Base-by-base conservation (phyloP, 2,797 vertebrate species). In the Champsocephalus esox region DNA sequence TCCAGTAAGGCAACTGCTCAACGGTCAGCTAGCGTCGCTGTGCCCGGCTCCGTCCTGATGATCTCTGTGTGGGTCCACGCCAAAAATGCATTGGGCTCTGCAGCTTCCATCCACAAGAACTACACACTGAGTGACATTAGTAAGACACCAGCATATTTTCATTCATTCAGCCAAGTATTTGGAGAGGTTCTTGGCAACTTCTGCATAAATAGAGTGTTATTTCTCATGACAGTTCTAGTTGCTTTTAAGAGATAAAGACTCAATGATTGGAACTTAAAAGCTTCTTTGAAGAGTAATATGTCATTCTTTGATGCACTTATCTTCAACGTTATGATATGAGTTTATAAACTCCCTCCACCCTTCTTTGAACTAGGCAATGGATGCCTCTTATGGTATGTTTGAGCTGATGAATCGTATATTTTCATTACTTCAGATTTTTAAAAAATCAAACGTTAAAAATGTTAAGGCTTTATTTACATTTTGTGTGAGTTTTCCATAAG, bases 111-210 rank as follows among this genome's bases (percentile, higher is more conserved):
- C 24, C 38, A 80, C 0, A 16, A 89, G 2, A 88, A 67, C 17
- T 96, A 95, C 89, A 89, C 0, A 0, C 90, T 96, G 54, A 64
- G 71, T 8, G 93, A 97, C 80, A 96, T 96, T 34, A 94, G 96
- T 97, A 89, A 92, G 79, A 43, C 8, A 24, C 24, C 14, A 60
- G 61, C 45, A 34, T 2, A 1, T 32, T 46, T 46, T 3, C 50
- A 41, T 8, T 14, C 41, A 12, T 9, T 4, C 59, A 16, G 62
- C 16, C 49, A 9, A 28, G 12, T 49, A 44, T 34, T 16, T 61
- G 12, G 19, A n/a, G 19, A 28, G 44, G 12, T 59, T 9, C n/a
- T 11, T 58, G 10, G 52, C 5, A 51, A 13, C 13, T 12, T 63
- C 16, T 62, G 34, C 46, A 58, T 3, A 3, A 12, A 46, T 1